phyloP scores from a whole-genome alignment of 2,888 invertebrate genomes.

The Eubasilissa splendida region DNA sequence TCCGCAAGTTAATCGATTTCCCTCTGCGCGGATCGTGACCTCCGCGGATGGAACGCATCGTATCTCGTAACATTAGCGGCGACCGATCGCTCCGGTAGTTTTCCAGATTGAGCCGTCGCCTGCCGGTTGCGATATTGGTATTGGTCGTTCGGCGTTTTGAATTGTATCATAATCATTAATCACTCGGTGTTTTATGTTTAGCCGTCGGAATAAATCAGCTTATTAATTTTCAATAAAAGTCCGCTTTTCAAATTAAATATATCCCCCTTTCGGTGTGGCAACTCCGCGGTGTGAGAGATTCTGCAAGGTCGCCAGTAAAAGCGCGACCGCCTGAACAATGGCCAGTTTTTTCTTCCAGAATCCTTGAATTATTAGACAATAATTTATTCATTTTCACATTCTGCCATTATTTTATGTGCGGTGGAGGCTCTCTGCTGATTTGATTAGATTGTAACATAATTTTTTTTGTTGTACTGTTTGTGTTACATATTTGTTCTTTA shows the following conservation, averaged over 20 bases:
- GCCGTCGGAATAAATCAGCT: background rate
- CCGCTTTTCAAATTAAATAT: background rate
- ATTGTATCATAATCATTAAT: background rate
- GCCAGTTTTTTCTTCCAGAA: slow-evolving; percentile 1
- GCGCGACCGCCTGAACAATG: slow-evolving; percentile 10
- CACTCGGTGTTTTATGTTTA: background rate
- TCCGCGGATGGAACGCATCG: background rate
- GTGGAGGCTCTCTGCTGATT: no score
- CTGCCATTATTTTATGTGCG: slow-evolving; percentile 1
- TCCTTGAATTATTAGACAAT: slow-evolving; percentile 37
- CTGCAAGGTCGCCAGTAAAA: slow-evolving; percentile 21
- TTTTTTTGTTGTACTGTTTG: no score
- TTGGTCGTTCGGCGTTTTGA: slow-evolving; percentile 17
- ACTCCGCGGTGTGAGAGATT: slow-evolving; percentile 16
- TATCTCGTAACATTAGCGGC: slow-evolving; percentile 21
- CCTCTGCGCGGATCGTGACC: background rate
- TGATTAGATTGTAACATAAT: no score
- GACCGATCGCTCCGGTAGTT: slow-evolving; percentile 13
- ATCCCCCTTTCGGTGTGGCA: background rate
- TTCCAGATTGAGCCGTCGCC: slow-evolving; percentile 18
- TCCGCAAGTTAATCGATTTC: background rate
- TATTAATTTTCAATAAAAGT: background rate
- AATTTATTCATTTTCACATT: slow-evolving; percentile 36
- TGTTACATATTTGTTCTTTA: no score
- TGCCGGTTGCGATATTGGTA: background rate